phyloP scores from a whole-genome alignment of 2,888 invertebrate species.

The Polydrusus tereticollis region DNA sequence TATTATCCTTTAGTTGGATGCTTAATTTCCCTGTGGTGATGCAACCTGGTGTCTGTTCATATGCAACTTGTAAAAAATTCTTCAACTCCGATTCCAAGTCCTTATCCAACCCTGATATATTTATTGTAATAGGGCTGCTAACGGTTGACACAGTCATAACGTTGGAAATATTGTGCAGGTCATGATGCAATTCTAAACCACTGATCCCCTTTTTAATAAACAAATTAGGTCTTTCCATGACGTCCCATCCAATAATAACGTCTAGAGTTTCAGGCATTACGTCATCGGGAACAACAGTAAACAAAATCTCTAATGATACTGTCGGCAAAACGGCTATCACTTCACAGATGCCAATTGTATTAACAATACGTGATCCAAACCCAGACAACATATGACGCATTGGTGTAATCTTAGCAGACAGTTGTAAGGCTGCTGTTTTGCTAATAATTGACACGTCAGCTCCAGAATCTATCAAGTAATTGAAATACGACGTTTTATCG shows the following conservation, averaged over 20 bases:
- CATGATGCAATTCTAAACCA: slow-evolving; percentile 2
- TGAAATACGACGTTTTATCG: slow-evolving; percentile 30
- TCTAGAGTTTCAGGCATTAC: slow-evolving; percentile 39
- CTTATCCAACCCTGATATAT: no score
- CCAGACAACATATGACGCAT: slow-evolving; percentile 19
- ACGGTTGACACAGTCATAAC: no score
- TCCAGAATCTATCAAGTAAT: slow-evolving; percentile 51
- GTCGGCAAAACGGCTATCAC: slow-evolving; percentile 41
- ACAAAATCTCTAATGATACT: slow-evolving; percentile 43
- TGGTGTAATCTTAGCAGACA: slow-evolving; percentile 27
- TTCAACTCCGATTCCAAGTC: no score
- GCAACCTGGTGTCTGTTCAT: no score
- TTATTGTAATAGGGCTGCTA: no score
- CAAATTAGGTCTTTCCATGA: slow-evolving; percentile 33
- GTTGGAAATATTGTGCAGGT: not conserved
- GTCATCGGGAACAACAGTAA: slow-evolving; percentile 35
- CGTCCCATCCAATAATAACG: slow-evolving; percentile 49
- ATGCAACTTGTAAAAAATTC: no score
- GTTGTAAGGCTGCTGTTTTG: slow-evolving; percentile 21
- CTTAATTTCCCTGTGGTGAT: no score
- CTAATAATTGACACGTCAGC: slow-evolving; percentile 50
- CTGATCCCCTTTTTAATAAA: not conserved
- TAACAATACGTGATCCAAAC: slow-evolving; percentile 41
- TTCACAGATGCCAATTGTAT: slow-evolving; percentile 40
- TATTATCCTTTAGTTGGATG: no score